Percentiles rank a stretch among this genome's conserved stretches.
These are phyloP conservation scores for Sardina pilchardus DNA, from an alignment of 2,113 vertebrate species.

Conservation along the genomic window DNA sequence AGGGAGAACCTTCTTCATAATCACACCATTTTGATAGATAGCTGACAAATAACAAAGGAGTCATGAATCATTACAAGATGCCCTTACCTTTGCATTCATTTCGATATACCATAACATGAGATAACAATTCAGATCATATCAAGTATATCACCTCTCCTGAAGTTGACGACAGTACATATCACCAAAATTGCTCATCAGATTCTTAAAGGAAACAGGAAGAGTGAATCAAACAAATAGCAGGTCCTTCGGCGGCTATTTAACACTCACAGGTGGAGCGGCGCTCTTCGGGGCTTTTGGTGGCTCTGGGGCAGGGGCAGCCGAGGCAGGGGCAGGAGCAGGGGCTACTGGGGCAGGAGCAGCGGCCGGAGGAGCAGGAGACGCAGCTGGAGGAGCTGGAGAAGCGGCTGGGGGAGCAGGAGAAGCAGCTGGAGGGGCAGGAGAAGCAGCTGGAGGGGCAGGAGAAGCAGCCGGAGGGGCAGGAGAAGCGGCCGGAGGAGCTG, in stretches of 20 bases:
- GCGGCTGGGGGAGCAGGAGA: not conserved
- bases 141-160: not conserved
- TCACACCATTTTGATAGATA: not conserved
- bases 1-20: not conserved
- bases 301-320: constrained; percentile 45
- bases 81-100: not conserved
- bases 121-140: not conserved
- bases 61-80: not conserved
- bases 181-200: not conserved
- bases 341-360: not conserved
- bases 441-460: not conserved
- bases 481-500: not conserved
- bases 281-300: constrained; percentile 56
- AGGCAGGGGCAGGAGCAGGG: not conserved
- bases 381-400: not conserved
- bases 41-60: not conserved
- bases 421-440: not conserved
- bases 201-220: not conserved
- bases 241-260: not conserved
- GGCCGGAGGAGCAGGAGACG: not conserved
- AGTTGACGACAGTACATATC: not conserved
- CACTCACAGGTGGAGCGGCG: constrained; percentile 4
- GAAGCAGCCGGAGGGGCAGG: not conserved
- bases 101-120: too few species aligned
- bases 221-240: not conserved